Base-by-base conservation (phyloP, 2,888 invertebrate genomes). In the Carabus problematicus region DNA sequence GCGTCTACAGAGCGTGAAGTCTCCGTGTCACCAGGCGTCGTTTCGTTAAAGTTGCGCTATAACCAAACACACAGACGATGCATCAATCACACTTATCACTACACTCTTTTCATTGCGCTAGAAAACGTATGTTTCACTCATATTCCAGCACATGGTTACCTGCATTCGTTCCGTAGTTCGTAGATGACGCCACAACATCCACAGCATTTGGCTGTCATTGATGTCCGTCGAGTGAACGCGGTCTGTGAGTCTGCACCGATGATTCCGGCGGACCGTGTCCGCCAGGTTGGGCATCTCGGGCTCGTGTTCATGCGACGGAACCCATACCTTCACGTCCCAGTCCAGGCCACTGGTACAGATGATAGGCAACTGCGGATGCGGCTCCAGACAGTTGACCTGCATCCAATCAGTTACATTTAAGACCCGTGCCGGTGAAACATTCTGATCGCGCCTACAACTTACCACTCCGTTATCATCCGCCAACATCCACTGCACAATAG, bases 261-360 rank as follows among this genome's bases (percentile, higher is more conserved):
- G 54, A 60, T 82, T 81, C 55, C 75, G 71, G 66, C 74, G 77
- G 4, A 82, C 72, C 0, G 78, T 78, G 18, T 80, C 82, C 47
- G 82, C 82, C 55, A 90, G 79, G 59, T 86, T 87, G 0, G 82
- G 80, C 74, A 86, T 85, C n/a, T 81, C 79, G 7, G 88, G 88
- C 39, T 87, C 87, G 8, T 84, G 78, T 69, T 87, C 85, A 72
- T 84, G 85, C 1, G 86, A 87, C 2, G 97, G 96, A 63, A 92
- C 86, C 97, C 97, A 97, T 67, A 98, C 90, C 84, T 97, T 98
- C 12, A 97, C 89, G 79, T 95, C 94, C 77, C 90, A 88, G 82
- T 97, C 97, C 3, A 97, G 84, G 0, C 98, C 98, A 81, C 93
- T 92, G 1, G 96, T 95, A 9, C 96, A 97, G 74, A 98, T 82